Evolutionary conservation across 2,888 invertebrate species (phyloP).

Genomic region (Candidula unifasciata): DNA sequence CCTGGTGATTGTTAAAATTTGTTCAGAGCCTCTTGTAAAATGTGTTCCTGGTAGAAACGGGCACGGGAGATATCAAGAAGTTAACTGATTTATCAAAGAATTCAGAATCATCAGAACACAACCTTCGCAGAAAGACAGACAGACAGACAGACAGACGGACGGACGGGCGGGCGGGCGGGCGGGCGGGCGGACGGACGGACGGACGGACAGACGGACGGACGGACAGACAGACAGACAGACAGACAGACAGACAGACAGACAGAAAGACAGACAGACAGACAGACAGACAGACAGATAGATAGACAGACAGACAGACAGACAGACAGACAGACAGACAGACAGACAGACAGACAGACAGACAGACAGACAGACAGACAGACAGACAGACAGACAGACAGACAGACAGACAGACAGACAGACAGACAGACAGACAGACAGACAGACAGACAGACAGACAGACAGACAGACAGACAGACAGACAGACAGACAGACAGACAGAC

Average conservation of each 20-base stretch:
- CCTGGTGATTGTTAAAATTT: too few species aligned
- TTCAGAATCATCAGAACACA: too few species aligned
- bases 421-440: conserved; percentile 45
- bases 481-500: conserved; percentile 33
- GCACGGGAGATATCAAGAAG: too few species aligned
- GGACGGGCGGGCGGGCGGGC: conserved; percentile 21
- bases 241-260: conserved; percentile 35
- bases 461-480: conserved; percentile 39
- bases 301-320: conserved; percentile 36
- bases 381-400: conserved; percentile 33
- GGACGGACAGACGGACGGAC: conserved; percentile 22
- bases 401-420: conserved; percentile 43
- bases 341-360: conserved; percentile 36
- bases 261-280: conserved; percentile 23
- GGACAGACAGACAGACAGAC: conserved; percentile 34
- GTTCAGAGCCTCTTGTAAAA: too few species aligned
- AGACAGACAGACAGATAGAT: conserved; percentile 22
- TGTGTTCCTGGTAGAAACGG: too few species aligned
- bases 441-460: conserved; percentile 36
- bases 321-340: conserved; percentile 45
- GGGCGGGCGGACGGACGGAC: conserved; percentile 8
- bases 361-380: conserved; percentile 37
- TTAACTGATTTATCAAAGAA: too few species aligned
- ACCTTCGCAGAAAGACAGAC: too few species aligned
- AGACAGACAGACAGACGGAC: conserved; percentile 18